A percentile compares a stretch with the other conserved stretches of the same genome.
Evolutionary conservation across 2,888 invertebrate genomes (phyloP).

Genomic region (Allacma fusca): DNA sequence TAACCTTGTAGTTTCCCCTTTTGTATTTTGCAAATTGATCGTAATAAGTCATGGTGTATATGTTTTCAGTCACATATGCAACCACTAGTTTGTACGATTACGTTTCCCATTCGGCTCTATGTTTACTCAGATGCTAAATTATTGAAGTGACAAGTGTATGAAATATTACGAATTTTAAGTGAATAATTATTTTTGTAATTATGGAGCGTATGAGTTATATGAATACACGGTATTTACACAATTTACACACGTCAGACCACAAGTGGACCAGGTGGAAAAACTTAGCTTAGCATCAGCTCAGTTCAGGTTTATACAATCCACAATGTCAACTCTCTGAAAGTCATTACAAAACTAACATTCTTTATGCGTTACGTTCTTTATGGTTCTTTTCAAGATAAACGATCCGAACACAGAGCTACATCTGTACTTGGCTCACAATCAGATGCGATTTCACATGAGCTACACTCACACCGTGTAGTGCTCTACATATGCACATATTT

Average conservation of each 20-base stretch:
- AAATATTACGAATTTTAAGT: neutral
- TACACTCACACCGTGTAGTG: too few species aligned
- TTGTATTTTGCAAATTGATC: too few species aligned
- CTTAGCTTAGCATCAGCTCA: neutral
- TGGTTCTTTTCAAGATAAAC: conserved; percentile 12
- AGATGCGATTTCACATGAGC: too few species aligned
- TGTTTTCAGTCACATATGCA: too few species aligned
- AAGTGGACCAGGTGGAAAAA: conserved; percentile 2
- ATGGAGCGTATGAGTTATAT: neutral
- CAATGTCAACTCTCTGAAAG: neutral
- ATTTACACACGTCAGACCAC: conserved; percentile 3
- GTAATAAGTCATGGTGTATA: too few species aligned
- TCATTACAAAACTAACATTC: neutral
- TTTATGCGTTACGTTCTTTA: neutral
- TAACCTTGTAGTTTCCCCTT: too few species aligned
- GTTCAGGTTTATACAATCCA: neutral
- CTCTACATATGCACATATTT: neutral
- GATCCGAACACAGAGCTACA: neutral
- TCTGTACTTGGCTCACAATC: neutral
- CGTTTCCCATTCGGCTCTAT: neutral
- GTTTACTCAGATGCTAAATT: neutral
- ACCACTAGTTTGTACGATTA: too few species aligned
- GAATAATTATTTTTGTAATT: neutral
- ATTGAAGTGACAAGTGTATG: neutral
- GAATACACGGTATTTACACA: conserved; percentile 4